Evolutionary conservation across 2,888 invertebrate species (phyloP).

Genomic region (Latrodectus hesperus): DNA sequence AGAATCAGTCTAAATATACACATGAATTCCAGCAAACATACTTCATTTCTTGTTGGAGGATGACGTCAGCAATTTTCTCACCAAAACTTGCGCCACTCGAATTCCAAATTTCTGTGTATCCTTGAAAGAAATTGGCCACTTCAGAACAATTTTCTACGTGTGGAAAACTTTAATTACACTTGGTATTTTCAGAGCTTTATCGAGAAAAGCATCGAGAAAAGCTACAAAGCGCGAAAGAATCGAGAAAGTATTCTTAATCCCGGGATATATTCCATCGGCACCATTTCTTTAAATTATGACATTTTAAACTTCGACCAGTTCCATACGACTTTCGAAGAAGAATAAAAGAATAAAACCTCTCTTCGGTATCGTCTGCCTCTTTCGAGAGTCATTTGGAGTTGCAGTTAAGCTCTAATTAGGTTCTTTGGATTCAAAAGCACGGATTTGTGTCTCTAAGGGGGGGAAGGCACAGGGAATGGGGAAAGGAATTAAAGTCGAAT

Average conservation of each 20-base stretch:
- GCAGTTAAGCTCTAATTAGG: constrained; percentile 20
- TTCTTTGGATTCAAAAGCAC: constrained; percentile 14
- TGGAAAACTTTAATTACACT: constrained; percentile 3
- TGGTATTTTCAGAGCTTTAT: neutral
- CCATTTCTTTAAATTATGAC: constrained; percentile 5
- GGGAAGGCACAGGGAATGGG: neutral
- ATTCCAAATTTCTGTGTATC: too few species aligned
- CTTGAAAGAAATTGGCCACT: too few species aligned
- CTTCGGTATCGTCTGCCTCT: neutral
- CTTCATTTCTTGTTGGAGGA: too few species aligned
- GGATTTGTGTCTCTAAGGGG: neutral
- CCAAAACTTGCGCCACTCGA: too few species aligned
- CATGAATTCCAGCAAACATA: too few species aligned
- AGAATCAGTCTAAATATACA: too few species aligned
- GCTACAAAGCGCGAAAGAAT: neutral
- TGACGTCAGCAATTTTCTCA: too few species aligned
- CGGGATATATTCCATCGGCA: constrained; percentile 1
- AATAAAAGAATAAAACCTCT: neutral
- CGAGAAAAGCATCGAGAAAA: neutral
- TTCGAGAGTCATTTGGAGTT: constrained; percentile 5
- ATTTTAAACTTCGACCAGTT: constrained; percentile 5
- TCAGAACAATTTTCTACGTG: neutral
- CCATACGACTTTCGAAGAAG: neutral
- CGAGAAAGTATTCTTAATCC: constrained; percentile 2
- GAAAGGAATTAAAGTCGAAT: neutral